Evolutionary conservation across 2,888 invertebrate genomes (phyloP), one percentile per base, ranked within the genome.

Genomic region (Diabrotica balteata): DNA sequence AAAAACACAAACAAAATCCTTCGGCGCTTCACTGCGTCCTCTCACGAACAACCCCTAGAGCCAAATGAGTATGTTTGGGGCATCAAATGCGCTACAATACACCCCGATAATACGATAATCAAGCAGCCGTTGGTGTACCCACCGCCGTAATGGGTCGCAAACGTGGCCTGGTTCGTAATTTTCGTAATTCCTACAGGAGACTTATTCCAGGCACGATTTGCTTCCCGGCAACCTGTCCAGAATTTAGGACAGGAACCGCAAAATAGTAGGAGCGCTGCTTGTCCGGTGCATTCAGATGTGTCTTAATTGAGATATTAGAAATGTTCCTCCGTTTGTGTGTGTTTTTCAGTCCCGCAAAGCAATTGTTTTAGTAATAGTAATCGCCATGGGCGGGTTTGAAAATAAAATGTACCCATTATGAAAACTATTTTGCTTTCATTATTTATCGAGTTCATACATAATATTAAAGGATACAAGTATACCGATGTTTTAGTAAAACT

Each of bases 101-200:
- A 80, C 80, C 77, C 77, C 73, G 81, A 81, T 82, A 82, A 81
- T 82, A 80, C 81, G 81, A 82, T 81, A 82, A 82, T 82, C 81
- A 81, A 81, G 80, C 80, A 77, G 77, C 76, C 78, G 77, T 78
- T 77, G 77, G 75, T 77, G 77, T 52, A 66, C 63, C 63, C 65
- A 58, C 77, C 76, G 75, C 78, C 76, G 79, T 81, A 81, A 81
- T 80, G 81, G 81, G 75, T 77, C 73, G 70, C 67, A 77, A 67
- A 81, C 81, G 81, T 81, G 81, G 78, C 69, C 69, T 66, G 79
- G 72, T 72, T 80, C 72, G 74, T 73, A 79, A 80, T 76, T 76
- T 72, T 59, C 67, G 76, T 73, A 78, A 79, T 77, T 76, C 72
- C 63, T 68, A 67, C 64, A 68, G 51, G 22, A 52, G 52, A 51